Evolutionary conservation across 2,113 vertebrate genomes (phyloP).

Genomic region (Aegypius monachus): DNA sequence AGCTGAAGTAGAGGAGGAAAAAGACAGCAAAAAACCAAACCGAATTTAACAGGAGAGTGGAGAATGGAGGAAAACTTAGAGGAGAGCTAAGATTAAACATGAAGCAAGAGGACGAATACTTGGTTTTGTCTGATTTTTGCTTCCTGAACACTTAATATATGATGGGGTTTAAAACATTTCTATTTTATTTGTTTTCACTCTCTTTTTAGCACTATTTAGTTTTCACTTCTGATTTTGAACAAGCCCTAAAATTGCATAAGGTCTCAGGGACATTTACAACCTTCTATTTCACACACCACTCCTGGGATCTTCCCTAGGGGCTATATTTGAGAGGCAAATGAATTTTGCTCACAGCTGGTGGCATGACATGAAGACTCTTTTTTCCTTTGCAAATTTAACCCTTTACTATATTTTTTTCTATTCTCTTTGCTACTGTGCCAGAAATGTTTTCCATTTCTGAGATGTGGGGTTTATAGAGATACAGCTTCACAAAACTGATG

Average conservation of each 20-base stretch:
- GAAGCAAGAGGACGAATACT: not conserved
- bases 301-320: not conserved
- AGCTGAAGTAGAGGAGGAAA: not conserved
- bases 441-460: not conserved
- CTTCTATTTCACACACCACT: not conserved
- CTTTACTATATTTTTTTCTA: not conserved
- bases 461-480: not conserved
- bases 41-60: not conserved
- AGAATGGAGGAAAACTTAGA: not conserved
- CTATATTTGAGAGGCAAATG: slow-evolving; percentile 44
- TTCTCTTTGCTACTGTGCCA: not conserved
- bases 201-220: not conserved
- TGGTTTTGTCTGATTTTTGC: not conserved
- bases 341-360: slow-evolving; percentile 41
- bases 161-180: not conserved
- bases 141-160: not conserved
- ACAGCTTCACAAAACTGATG: not conserved
- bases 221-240: not conserved
- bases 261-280: slow-evolving; percentile 24
- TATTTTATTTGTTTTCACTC: not conserved
- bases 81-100: not conserved
- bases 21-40: not conserved
- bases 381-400: not conserved
- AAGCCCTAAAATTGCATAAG: not conserved
- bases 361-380: not conserved